Evolutionary conservation across 1,140 invertebrate species (phyloP).

Genomic region (Tetragonula clypearis): DNA sequence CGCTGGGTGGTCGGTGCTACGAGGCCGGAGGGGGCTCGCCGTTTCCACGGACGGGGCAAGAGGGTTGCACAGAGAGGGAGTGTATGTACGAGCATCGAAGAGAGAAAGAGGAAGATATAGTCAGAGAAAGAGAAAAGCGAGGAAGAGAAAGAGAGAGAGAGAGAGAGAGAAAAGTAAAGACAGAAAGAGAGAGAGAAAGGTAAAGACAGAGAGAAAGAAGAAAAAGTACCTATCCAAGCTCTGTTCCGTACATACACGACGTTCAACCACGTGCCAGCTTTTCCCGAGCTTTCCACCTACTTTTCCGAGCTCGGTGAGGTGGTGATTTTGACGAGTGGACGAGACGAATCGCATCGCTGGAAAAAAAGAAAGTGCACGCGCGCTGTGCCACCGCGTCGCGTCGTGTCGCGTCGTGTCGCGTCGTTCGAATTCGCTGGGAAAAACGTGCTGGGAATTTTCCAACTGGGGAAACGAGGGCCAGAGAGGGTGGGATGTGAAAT

Average conservation of each 20-base stretch:
- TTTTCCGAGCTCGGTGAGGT: constrained; percentile 67
- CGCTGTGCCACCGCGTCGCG: not conserved
- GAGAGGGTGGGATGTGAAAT: not conserved
- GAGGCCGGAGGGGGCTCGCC: constrained; percentile 49
- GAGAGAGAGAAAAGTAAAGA: not conserved
- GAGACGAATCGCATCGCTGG: constrained; percentile 26
- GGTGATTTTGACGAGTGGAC: constrained; percentile 79
- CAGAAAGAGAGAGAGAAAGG: constrained; percentile 31
- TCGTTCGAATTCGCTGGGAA: not conserved
- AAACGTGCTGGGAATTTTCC: not conserved
- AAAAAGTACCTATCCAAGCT: constrained; percentile 42
- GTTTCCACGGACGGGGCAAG: constrained; percentile 55
- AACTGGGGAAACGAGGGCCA: not conserved
- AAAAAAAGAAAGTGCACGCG: constrained; percentile 1
- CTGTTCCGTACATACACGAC: constrained; percentile 60
- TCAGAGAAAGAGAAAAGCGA: not conserved
- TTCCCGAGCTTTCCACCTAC: constrained; percentile 51
- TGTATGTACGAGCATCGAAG: constrained; percentile 36
- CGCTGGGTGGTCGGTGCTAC: constrained; percentile 53
- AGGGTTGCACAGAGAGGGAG: constrained; percentile 41
- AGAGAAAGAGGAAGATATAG: not conserved
- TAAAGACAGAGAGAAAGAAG: constrained; percentile 15
- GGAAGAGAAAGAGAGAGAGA: constrained; percentile 31
- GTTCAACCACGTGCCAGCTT: constrained; percentile 65
- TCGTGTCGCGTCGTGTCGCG: no score